phyloP scores from a whole-genome alignment of 2,113 vertebrate genomes.

The Callipepla squamata region DNA sequence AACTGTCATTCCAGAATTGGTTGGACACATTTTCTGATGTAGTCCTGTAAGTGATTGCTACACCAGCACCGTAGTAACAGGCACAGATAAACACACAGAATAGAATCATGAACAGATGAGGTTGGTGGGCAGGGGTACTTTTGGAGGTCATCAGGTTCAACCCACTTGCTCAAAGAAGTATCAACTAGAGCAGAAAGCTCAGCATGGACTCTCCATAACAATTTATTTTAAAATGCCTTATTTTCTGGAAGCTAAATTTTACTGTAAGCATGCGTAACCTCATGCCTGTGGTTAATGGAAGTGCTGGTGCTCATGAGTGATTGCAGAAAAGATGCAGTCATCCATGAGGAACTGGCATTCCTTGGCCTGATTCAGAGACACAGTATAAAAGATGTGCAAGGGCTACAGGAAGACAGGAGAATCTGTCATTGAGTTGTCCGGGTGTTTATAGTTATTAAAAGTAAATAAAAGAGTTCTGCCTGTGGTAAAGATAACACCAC shows the following conservation, averaged over 20 bases:
- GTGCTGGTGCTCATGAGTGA: not conserved
- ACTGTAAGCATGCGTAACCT: slow-evolving; percentile 1
- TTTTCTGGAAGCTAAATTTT: not conserved
- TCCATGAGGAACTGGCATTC: slow-evolving; percentile 25
- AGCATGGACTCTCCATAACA: not conserved
- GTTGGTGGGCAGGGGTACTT: not conserved
- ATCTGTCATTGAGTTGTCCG: not conserved
- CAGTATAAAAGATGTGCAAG: not conserved
- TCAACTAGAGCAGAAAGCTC: not conserved
- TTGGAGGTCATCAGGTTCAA: not conserved
- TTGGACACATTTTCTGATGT: not conserved
- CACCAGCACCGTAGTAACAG: not conserved
- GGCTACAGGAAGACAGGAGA: not conserved
- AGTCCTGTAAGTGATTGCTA: not conserved
- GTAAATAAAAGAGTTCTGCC: not conserved
- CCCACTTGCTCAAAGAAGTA: not conserved
- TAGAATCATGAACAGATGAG: not conserved
- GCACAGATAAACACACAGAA: not conserved
- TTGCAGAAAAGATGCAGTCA: slow-evolving; percentile 37
- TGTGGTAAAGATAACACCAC: not conserved
- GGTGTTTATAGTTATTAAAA: not conserved
- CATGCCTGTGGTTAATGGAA: slow-evolving; percentile 15
- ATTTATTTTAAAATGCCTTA: not conserved
- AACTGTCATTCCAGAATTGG: not conserved
- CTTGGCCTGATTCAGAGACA: slow-evolving; percentile 27